Percentiles rank a stretch among this genome's conserved stretches.
Conservation (phyloP, 2,797 vertebrate species). For the Syndactyla subalaris region DNA sequence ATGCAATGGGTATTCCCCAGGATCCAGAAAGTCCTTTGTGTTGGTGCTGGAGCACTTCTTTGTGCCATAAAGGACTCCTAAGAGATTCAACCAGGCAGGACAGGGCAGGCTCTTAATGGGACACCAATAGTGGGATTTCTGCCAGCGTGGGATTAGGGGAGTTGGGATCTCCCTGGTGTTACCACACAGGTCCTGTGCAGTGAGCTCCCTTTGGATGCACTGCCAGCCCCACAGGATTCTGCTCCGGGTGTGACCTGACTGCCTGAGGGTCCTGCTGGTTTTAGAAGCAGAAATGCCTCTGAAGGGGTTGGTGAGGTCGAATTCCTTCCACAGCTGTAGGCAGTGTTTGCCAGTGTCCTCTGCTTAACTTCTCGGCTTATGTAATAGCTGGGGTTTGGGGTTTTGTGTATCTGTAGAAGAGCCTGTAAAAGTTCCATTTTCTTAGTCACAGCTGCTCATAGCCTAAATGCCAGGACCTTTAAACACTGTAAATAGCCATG, state of each 20-base stretch:
- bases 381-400: not conserved
- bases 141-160: not conserved
- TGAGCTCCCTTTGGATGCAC: not conserved
- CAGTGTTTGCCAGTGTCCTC: not conserved
- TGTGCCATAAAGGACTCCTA: not conserved
- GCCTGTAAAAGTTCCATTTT: not conserved
- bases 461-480: not conserved
- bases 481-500: not conserved
- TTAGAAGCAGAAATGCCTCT: not conserved
- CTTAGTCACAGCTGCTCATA: fast-evolving
- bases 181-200: not conserved
- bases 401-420: not conserved
- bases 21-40: not conserved
- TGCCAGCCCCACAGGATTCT: not conserved
- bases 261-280: not conserved
- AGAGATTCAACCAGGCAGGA: not conserved
- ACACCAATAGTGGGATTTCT: not conserved
- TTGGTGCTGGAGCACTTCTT: not conserved
- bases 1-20: not conserved
- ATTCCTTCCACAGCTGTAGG: conserved; percentile 15
- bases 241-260: not conserved
- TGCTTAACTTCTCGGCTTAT: not conserved
- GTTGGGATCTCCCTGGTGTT: not conserved
- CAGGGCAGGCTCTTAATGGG: not conserved
- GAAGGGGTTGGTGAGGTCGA: not conserved